Conservation (phyloP, 2,797 vertebrate species). For the Characodon lateralis region DNA sequence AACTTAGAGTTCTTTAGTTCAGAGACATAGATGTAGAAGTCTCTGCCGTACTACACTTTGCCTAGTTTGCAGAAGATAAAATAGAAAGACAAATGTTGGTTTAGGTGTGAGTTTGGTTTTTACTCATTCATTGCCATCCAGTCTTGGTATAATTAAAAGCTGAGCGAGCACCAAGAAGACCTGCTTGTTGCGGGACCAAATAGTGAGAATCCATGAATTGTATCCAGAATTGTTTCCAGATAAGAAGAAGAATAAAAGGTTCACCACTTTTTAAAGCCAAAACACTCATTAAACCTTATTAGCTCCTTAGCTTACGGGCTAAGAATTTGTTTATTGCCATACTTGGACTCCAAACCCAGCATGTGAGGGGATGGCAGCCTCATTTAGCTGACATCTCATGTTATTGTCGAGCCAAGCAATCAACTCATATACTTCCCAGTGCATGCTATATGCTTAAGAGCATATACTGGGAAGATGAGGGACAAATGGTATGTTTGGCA, state of each 20-base stretch:
- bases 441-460: constrained; percentile 16
- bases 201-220: constrained; percentile 27
- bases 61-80: background rate
- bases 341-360: background rate
- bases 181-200: constrained; percentile 22
- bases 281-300: constrained; percentile 43
- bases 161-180: constrained; percentile 18
- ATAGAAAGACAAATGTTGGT: background rate
- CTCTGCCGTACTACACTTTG: background rate
- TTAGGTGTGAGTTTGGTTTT: constrained; percentile 23
- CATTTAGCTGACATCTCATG: background rate
- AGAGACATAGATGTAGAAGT: background rate
- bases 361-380: constrained; percentile 13
- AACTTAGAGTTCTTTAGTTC: constrained; percentile 23
- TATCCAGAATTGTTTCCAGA: constrained; percentile 7
- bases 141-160: constrained; percentile 35
- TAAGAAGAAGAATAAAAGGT: constrained; percentile 55
- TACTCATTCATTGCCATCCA: background rate
- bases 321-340: constrained; percentile 27
- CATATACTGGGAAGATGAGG: constrained; percentile 20
- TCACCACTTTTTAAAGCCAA: constrained; percentile 51
- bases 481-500: constrained; percentile 30
- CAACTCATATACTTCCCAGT: background rate
- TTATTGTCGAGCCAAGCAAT: constrained; percentile 42
- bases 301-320: constrained; percentile 22